These are phyloP conservation scores for Calycopis cecrops DNA, from an alignment of 1,140 invertebrate genomes.

Conservation along the genomic window DNA sequence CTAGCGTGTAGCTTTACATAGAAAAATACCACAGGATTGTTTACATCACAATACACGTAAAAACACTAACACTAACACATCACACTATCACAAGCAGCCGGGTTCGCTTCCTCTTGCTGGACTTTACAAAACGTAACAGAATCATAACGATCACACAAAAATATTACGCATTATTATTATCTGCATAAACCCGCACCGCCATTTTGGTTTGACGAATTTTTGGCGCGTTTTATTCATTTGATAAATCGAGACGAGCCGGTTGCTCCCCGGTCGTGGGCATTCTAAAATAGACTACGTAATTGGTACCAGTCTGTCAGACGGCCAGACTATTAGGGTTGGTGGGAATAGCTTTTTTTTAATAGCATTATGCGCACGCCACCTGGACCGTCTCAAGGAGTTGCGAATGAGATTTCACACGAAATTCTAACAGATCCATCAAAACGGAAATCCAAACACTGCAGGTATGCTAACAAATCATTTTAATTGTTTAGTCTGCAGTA, in stretches of 20 bases:
- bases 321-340: constrained; percentile 43
- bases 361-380: constrained; percentile 2
- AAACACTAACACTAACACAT: not conserved
- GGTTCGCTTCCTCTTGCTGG: not conserved
- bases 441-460: too few relatives aligned
- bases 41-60: not conserved
- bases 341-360: constrained; percentile 26
- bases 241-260: constrained; percentile 21
- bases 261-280: constrained; percentile 28
- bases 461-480: too few relatives aligned
- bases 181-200: constrained; percentile 16
- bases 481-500: too few relatives aligned
- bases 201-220: constrained; percentile 33
- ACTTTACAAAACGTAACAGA: not conserved
- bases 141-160: not conserved
- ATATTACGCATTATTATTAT: too few relatives aligned
- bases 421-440: too few relatives aligned
- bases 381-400: not conserved
- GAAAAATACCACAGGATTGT: not conserved
- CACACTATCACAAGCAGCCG: not conserved
- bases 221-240: constrained; percentile 27
- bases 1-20: too few relatives aligned
- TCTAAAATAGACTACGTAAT: constrained; percentile 62
- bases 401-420: too few relatives aligned
- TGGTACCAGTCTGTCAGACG: constrained; percentile 48